These are phyloP conservation scores for Poecilus cupreus DNA, from an alignment of 2,888 invertebrate species.

Conservation along the genomic window DNA sequence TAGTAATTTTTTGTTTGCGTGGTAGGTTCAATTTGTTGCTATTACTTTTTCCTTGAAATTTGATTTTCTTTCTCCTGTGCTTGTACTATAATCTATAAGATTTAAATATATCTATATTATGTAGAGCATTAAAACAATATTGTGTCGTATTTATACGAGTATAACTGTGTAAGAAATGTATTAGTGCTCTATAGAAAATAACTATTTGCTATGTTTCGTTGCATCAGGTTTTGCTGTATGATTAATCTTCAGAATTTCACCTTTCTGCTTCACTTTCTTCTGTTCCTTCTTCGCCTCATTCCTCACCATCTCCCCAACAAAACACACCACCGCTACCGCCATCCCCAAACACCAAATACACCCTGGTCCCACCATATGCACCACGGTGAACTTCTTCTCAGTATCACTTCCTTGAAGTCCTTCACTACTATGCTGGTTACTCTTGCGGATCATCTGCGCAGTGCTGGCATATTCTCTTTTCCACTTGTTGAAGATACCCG, in stretches of 20 bases:
- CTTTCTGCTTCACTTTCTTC: background rate
- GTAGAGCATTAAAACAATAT: too few relatives aligned
- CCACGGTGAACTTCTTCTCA: background rate
- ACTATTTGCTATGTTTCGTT: background rate
- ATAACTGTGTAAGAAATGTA: too few relatives aligned
- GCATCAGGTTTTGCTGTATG: background rate
- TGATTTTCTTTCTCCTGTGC: too few relatives aligned
- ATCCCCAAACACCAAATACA: slow-evolving; percentile 22
- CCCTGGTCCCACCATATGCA: background rate
- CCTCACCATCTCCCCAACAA: background rate
- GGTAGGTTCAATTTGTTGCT: too few relatives aligned
- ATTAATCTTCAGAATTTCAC: background rate
- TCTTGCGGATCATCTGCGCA: background rate
- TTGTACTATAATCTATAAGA: too few relatives aligned
- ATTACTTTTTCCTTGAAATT: too few relatives aligned
- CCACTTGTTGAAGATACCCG: slow-evolving; percentile 37
- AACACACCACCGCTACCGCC: background rate
- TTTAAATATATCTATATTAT: too few relatives aligned
- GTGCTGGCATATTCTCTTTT: background rate
- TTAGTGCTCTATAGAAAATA: too few relatives aligned
- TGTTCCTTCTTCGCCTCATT: background rate
- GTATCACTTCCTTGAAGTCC: background rate
- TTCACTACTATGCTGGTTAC: background rate
- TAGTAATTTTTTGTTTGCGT: too few relatives aligned
- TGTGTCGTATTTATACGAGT: too few relatives aligned